Evolutionary conservation across 2,888 invertebrate species (phyloP).

Genomic region (Nephrotoma flavescens): DNA sequence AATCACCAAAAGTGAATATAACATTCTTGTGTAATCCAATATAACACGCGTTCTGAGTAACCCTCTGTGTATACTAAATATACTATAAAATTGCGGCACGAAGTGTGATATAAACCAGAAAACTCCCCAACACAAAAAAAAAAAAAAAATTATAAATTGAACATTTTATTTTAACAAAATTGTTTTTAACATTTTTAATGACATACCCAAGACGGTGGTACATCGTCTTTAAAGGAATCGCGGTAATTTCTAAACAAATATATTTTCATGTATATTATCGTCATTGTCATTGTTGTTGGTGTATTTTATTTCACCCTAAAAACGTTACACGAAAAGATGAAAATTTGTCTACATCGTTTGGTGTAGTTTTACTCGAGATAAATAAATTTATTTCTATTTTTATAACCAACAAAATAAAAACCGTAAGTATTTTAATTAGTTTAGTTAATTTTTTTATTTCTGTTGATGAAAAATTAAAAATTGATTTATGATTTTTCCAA

Average conservation of each 20-base stretch:
- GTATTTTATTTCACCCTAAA: neutral
- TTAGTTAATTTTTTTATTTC: neutral
- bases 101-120: neutral
- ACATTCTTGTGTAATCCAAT: neutral
- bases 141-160: neutral
- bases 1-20: neutral
- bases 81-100: neutral
- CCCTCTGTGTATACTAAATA: neutral
- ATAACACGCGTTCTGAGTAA: neutral
- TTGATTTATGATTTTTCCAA: neutral
- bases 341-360: neutral
- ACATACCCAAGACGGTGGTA: neutral
- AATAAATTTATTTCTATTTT: neutral
- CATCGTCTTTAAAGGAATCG: neutral
- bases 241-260: neutral
- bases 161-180: neutral
- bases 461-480: neutral
- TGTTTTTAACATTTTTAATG: neutral
- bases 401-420: neutral
- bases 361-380: neutral
- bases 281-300: neutral
- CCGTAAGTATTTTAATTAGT: neutral
- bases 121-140: neutral
- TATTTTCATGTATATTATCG: neutral
- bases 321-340: neutral